Evolutionary conservation across 2,113 vertebrate species (phyloP).

Genomic region (Hystrix brachyura): DNA sequence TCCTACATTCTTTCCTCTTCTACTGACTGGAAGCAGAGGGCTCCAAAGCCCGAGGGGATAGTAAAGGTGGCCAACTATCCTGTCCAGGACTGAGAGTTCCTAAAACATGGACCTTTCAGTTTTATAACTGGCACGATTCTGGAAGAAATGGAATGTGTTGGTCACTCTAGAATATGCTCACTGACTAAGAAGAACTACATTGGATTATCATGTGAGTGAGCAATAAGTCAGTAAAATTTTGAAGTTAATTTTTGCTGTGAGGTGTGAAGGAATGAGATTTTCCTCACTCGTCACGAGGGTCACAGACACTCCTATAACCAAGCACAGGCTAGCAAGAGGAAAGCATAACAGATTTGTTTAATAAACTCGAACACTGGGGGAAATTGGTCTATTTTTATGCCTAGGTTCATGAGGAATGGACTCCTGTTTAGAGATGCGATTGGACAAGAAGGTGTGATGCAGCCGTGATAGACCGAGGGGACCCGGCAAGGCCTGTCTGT

Average conservation of each 20-base stretch:
- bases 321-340: not conserved
- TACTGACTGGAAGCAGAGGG: not conserved
- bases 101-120: not conserved
- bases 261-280: not conserved
- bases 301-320: not conserved
- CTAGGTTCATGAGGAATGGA: not conserved
- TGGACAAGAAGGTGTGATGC: not conserved
- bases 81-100: not conserved
- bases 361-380: not conserved
- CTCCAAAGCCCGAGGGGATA: not conserved
- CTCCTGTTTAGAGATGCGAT: not conserved
- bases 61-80: not conserved
- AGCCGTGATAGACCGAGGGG: not conserved
- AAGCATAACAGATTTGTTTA: not conserved
- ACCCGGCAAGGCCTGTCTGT: constrained; percentile 36
- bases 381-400: not conserved
- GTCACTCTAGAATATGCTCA: not conserved
- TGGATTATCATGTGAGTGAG: not conserved
- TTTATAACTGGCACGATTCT: not conserved
- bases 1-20: not conserved
- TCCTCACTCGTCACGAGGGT: not conserved
- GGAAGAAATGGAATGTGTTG: not conserved
- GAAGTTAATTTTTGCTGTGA: not conserved
- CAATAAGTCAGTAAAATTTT: not conserved
- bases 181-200: not conserved